Evolutionary conservation across 1,140 invertebrate genomes (phyloP).

Genomic region (Hylaeus anthracinus): DNA sequence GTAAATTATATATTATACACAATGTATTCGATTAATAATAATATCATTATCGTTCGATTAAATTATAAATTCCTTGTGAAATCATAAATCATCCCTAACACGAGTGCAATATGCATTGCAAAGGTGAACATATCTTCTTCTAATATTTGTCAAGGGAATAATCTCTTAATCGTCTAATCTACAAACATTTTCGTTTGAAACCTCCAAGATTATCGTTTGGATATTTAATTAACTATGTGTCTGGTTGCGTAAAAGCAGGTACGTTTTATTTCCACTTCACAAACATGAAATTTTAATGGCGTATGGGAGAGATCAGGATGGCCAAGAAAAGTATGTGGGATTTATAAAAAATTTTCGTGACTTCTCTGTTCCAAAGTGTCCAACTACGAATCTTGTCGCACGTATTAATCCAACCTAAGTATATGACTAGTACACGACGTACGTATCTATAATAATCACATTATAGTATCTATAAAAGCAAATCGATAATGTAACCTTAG

Average conservation of each 20-base stretch:
- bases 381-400: slow-evolving; percentile 48
- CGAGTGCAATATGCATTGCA: neutral
- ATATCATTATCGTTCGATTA: neutral
- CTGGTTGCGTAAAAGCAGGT: neutral
- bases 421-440: slow-evolving; percentile 16
- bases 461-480: slow-evolving; percentile 51
- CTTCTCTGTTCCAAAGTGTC: neutral
- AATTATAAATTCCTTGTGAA: neutral
- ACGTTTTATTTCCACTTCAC: neutral
- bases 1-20: neutral
- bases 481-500: slow-evolving; percentile 74
- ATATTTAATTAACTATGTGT: neutral
- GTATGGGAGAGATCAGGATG: no score
- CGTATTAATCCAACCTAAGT: slow-evolving; percentile 39
- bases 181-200: neutral
- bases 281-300: neutral
- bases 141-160: neutral
- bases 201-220: neutral
- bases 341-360: neutral
- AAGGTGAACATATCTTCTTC: neutral
- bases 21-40: neutral
- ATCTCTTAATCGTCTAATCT: neutral
- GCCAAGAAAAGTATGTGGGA: no score
- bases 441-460: slow-evolving; percentile 26
- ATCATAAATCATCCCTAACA: neutral